Percentiles rank a stretch among this genome's conserved stretches.
phyloP scores from a whole-genome alignment of 2,888 invertebrate genomes.

The Sylvicola cinctus region DNA sequence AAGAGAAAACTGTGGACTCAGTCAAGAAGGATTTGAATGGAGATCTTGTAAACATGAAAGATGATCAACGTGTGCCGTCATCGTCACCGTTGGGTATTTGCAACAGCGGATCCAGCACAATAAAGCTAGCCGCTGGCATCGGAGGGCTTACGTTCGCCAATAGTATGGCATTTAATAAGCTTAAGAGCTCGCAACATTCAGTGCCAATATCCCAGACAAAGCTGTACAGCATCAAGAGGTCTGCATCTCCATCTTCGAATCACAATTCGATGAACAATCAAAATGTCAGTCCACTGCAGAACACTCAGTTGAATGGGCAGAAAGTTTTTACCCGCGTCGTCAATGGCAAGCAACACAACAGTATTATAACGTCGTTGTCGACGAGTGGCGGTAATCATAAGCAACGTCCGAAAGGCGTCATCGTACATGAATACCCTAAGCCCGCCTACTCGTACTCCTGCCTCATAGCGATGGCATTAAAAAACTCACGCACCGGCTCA shows the following conservation, averaged over 20 bases:
- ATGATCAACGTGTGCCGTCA: not conserved
- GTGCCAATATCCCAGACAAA: too few species aligned
- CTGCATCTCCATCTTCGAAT: too few species aligned
- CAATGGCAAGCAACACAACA: not conserved
- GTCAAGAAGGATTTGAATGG: conserved; percentile 44
- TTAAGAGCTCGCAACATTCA: conserved; percentile 12
- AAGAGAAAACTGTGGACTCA: conserved; percentile 20
- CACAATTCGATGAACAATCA: too few species aligned
- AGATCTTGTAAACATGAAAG: too few species aligned
- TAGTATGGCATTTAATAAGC: conserved; percentile 22
- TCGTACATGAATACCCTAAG: conserved; percentile 54
- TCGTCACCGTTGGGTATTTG: conserved; percentile 9
- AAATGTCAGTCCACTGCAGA: conserved; percentile 6
- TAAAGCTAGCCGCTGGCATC: conserved; percentile 23
- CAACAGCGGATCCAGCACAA: conserved; percentile 16
- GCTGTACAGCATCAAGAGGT: too few species aligned
- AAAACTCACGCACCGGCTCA: conserved; percentile 85
- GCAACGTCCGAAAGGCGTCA: conserved; percentile 6
- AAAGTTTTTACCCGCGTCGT: conserved; percentile 15
- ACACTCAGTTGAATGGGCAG: not conserved
- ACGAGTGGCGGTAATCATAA: not conserved
- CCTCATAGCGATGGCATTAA: conserved; percentile 91
- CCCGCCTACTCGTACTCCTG: conserved; percentile 97
- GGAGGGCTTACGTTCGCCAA: conserved; percentile 25
- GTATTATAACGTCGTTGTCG: not conserved